Base-by-base conservation (phyloP, 2,888 invertebrate genomes). In the Eupithecia dodoneata region DNA sequence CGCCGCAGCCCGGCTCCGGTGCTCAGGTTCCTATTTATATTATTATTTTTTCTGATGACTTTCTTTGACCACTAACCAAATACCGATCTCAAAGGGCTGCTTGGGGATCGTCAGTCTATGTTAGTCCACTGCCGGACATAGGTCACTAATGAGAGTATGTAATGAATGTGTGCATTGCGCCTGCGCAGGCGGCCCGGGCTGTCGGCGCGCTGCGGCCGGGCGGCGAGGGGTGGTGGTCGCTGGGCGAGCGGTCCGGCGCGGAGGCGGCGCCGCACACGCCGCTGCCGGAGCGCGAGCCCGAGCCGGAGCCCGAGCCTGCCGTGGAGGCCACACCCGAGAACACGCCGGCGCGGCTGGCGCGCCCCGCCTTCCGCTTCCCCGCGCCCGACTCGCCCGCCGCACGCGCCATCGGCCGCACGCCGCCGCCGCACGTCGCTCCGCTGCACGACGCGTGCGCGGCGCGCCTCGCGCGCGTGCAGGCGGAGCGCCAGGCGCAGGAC, bases 281-380 rank as follows among this genome's bases (percentile, higher is more conserved):
- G 79, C 87, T 96, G 88, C 92, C 96, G 86, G 87, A 93, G 94
- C 90, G 83, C 93, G 94, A 66, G 69, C 98, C 98, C 6, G 98
- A 98, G 94, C 97, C 98, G 69, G 98, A 87, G 74, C 93, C 91
- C 66, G 93, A 94, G 86, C 96, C 96, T 74, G 80, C 79, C 59
- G 78, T 76, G 42, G 78, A 79, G 76, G 78, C 78, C 13, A 78
- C 78, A 63, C 78, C 98, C 0, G 98, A 98, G 94, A 98, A 98
- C 71, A 98, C 98, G 59, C 98, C 98, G 41, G 76, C 85, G 97
- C 85, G 97, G 97, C 67, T 96, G 97, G 70, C 97, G 92, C 95
- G 96, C 85, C 96, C 96, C 90, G 96, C 94, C 75, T 95, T 96
- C 75, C 95, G 96, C 79, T 96, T 78, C 83, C 83, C 82, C 78